Percentiles rank a stretch among this genome's conserved stretches.
Conservation (phyloP, 2,797 vertebrate species). For the Triplophysa yarkandensis region DNA sequence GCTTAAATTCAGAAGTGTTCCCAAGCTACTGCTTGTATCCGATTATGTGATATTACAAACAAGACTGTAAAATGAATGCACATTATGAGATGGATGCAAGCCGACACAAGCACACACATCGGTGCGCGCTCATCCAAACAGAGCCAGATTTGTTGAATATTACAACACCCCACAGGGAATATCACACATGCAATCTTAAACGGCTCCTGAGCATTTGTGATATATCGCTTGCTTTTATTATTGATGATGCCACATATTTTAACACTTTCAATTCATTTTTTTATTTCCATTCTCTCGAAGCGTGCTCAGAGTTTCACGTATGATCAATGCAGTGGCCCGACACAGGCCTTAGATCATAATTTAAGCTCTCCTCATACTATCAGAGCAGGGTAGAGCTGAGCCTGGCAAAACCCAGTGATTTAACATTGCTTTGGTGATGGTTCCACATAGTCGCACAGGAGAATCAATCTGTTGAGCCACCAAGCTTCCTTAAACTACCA, state of each 20-base stretch:
- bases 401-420: conserved; percentile 49
- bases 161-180: conserved; percentile 41
- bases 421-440: conserved; percentile 45
- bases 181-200: conserved; percentile 39
- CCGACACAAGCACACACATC: conserved; percentile 33
- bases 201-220: conserved; percentile 33
- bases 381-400: conserved; percentile 48
- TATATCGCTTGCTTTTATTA: conserved; percentile 16
- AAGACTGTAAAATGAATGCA: conserved; percentile 39
- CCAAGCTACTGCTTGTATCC: conserved; percentile 34
- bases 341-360: conserved; percentile 59
- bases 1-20: conserved; percentile 14
- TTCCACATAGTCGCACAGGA: conserved; percentile 25
- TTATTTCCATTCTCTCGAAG: conserved; percentile 45
- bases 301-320: conserved; percentile 42
- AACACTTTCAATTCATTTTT: conserved; percentile 38
- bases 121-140: conserved; percentile 41
- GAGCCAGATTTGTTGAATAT: conserved; percentile 40
- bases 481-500: neutral
- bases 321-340: conserved; percentile 59
- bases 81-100: conserved; percentile 40
- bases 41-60: conserved; percentile 32
- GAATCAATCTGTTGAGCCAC: conserved; percentile 10
- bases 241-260: conserved; percentile 37
- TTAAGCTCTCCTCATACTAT: conserved; percentile 45